Conservation (phyloP, 2,113 vertebrate genomes). For the Bufo bufo region DNA sequence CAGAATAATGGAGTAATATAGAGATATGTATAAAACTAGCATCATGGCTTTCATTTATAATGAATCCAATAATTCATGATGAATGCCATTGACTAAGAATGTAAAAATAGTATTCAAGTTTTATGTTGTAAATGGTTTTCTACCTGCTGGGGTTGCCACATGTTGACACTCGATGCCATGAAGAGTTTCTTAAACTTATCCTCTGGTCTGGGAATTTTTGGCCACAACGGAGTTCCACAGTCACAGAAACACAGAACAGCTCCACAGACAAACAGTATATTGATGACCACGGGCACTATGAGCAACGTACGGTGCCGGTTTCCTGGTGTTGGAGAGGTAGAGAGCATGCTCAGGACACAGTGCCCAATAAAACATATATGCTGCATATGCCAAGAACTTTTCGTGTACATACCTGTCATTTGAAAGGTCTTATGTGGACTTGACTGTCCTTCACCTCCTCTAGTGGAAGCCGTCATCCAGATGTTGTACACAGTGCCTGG, state of each 20-base stretch:
- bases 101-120: neutral
- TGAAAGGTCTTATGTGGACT: neutral
- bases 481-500: neutral
- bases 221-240: neutral
- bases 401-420: neutral
- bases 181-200: neutral
- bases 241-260: neutral
- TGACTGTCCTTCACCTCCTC: constrained; percentile 18
- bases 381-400: neutral
- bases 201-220: constrained; percentile 23
- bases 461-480: constrained; percentile 37
- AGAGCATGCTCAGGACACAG: neutral
- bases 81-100: too few species aligned
- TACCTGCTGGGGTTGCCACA: constrained; percentile 31
- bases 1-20: too few species aligned
- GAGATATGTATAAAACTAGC: too few species aligned
- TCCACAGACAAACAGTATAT: neutral
- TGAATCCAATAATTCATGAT: too few species aligned
- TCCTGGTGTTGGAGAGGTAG: neutral
- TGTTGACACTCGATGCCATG: neutral
- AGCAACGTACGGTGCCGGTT: neutral
- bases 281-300: neutral
- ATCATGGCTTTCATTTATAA: too few species aligned
- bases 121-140: neutral
- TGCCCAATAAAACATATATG: neutral